A percentile compares a stretch with the other conserved stretches of the same genome.
Evolutionary conservation across 2,113 vertebrate genomes (phyloP).

Genomic region (Chionodraco myersi): DNA sequence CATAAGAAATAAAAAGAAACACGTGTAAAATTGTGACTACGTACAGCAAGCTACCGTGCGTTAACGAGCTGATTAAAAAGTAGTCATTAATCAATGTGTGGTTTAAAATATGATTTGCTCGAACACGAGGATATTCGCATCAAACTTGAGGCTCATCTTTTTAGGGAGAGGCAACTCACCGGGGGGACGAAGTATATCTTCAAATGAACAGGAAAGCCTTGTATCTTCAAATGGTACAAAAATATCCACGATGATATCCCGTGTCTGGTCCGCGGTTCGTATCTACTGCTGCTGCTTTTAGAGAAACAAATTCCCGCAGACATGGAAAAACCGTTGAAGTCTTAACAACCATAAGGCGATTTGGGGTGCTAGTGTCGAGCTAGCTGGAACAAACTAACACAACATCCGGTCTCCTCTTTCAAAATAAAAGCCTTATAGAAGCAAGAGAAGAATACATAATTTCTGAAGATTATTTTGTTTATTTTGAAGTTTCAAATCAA

Average conservation of each 20-base stretch:
- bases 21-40: accelerated
- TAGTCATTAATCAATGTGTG: neutral
- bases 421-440: constrained; percentile 49
- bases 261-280: neutral
- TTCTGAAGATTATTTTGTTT: no score
- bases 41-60: accelerated
- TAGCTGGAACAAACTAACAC: neutral
- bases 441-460: neutral
- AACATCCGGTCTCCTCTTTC: constrained; percentile 31
- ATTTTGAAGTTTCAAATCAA: no score
- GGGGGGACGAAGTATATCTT: constrained; percentile 29
- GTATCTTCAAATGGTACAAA: neutral
- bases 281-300: neutral
- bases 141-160: constrained; percentile 74
- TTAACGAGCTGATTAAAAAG: neutral
- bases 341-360: constrained; percentile 73
- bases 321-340: constrained; percentile 56
- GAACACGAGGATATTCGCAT: constrained; percentile 73
- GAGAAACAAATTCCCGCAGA: constrained; percentile 45
- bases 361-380: constrained; percentile 48
- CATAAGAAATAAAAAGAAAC: neutral
- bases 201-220: neutral
- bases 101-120: constrained; percentile 6
- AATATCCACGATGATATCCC: neutral
- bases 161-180: constrained; percentile 76